Base-by-base conservation (phyloP, 2,113 vertebrate genomes). In the Dasyprocta punctata region DNA sequence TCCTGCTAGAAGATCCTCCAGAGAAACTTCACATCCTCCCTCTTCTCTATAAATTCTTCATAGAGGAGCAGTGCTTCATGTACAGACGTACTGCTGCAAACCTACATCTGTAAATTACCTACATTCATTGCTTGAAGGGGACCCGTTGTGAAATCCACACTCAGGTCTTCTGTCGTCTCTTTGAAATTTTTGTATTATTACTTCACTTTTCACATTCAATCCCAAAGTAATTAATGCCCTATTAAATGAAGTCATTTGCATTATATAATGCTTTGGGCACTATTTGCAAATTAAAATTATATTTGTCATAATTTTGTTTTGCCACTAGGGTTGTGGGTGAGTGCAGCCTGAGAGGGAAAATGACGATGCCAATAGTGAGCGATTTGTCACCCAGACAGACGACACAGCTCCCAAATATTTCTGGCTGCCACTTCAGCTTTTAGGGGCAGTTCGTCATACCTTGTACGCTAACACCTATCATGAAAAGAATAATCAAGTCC, bases 211-310 rank as follows among this genome's bases (percentile, higher is more conserved):
- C 69, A 6, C 95, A 56, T 3, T 52, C 44, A 14, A 54, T n/a
- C 56, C 13, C 49, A 9, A 10, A 61, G 33, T 71, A 89, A 33
- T 61, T 73, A 93, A 89, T 41, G 13, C 65, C 56, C 22, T 86
- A 41, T 75, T 77, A 88, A 58, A 95, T 56, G 63, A 82, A 88
- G 44, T 58, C 36, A 28, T 85, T 49, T 67, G 49, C 16, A 88
- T 88, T 47, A 80, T 90, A 60, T 12, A 90, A 73, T 71, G 8
- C 36, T 91, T 60, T 19, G 67, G 75, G 84, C 5, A 87, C 56
- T 84, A 82, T 67, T 86, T 86, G 56, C 58, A n/a, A 95, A 82
- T 96, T 92, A 84, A 95, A 94, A 75, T 93, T 30, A 24, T 56
- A 93, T 28, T 82, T 96, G 77, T 10, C 81, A 44, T 80, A n/a